A percentile compares a stretch with the other conserved stretches of the same genome.
Evolutionary conservation across 1,140 invertebrate genomes (phyloP).

Genomic region (Oryctes rhinoceros): DNA sequence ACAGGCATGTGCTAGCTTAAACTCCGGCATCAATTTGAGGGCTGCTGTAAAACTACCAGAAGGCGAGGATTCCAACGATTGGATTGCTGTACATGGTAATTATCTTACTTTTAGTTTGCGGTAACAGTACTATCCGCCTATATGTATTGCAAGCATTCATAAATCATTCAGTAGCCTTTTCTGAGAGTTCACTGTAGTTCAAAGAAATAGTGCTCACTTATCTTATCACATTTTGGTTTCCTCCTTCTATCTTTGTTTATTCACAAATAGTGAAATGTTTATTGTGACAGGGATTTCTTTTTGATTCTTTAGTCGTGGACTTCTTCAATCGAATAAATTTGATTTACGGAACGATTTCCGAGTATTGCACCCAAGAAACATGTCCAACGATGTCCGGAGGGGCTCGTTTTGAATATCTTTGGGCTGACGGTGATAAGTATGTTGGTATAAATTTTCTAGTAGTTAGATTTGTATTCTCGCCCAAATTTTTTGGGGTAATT

Average conservation of each 20-base stretch:
- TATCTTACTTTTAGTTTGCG: neutral
- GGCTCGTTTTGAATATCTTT: conserved; percentile 88
- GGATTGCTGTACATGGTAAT: conserved; percentile 94
- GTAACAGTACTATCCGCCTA: neutral
- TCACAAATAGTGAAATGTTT: neutral
- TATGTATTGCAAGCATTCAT: neutral
- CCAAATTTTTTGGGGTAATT: neutral
- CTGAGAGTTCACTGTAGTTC: conserved; percentile 17
- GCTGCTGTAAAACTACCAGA: conserved; percentile 85
- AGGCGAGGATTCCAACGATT: conserved; percentile 91
- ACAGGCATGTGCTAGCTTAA: conserved; percentile 91
- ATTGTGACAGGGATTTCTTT: neutral
- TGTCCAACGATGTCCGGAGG: conserved; percentile 95
- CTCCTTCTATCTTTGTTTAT: neutral
- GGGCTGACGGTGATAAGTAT: conserved; percentile 83
- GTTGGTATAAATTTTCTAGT: conserved; percentile 31
- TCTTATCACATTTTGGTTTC: conserved; percentile 46
- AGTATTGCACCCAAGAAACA: conserved; percentile 84
- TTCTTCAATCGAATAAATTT: conserved; percentile 97
- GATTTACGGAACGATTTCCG: conserved; percentile 90
- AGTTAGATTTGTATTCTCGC: neutral
- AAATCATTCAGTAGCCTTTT: neutral
- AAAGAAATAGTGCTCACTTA: neutral
- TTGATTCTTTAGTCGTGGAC: conserved; percentile 80
- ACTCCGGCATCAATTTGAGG: conserved; percentile 92